Conservation (phyloP, 2,113 vertebrate genomes). For the Podarcis raffonei region DNA sequence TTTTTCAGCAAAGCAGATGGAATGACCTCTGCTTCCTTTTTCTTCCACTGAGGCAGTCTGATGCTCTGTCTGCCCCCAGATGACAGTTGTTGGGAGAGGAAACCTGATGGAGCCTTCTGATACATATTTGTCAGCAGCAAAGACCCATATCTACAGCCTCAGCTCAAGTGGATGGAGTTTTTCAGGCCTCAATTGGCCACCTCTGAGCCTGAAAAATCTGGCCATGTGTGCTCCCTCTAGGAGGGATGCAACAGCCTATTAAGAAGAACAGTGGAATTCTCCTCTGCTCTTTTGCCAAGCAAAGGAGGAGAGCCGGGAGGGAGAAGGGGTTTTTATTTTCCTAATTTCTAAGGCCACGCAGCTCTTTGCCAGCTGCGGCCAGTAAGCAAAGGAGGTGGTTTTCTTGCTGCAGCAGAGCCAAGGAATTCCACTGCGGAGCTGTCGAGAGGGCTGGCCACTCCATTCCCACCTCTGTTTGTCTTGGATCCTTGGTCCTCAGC, state of each 20-base stretch:
- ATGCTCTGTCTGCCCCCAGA: too few relatives aligned
- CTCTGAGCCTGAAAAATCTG: background rate
- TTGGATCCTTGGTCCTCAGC: slow-evolving; percentile 52
- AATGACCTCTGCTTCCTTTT: too few relatives aligned
- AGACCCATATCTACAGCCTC: background rate
- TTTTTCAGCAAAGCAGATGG: too few relatives aligned
- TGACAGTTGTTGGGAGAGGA: too few relatives aligned
- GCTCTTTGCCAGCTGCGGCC: slow-evolving; percentile 63
- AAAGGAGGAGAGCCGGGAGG: slow-evolving; percentile 33
- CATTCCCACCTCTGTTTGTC: slow-evolving; percentile 53
- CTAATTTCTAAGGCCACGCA: slow-evolving; percentile 60
- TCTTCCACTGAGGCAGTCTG: too few relatives aligned
- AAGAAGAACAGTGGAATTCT: slow-evolving; percentile 63
- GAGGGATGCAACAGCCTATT: slow-evolving; percentile 46
- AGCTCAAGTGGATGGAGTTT: background rate
- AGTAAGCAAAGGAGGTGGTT: slow-evolving; percentile 56
- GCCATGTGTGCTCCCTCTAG: background rate
- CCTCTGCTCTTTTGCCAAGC: slow-evolving; percentile 59
- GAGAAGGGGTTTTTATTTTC: slow-evolving; percentile 58
- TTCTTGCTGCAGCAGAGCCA: slow-evolving; percentile 19
- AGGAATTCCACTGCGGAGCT: slow-evolving; percentile 38
- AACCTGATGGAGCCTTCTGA: too few relatives aligned
- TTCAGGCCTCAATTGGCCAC: background rate
- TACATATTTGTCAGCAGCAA: background rate
- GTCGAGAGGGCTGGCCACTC: slow-evolving; percentile 36